Evolutionary conservation across 2,888 invertebrate species (phyloP).

Genomic region (Sphaerophoria rueppellii): DNA sequence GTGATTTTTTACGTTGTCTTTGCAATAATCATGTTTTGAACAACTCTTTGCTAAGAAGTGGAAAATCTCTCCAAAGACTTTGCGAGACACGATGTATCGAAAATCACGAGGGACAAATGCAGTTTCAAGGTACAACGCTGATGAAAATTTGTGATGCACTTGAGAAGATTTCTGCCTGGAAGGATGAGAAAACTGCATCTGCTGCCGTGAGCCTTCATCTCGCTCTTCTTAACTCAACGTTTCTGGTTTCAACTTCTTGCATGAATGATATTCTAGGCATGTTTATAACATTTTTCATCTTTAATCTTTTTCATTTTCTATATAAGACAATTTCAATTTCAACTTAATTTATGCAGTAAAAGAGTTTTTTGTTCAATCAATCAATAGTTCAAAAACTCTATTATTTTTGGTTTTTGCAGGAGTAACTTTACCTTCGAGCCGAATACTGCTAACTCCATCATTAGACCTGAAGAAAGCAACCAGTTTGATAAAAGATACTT

Average conservation of each 20-base stretch:
- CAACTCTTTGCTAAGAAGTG: neutral
- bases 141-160: no score
- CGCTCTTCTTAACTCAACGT: neutral
- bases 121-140: neutral
- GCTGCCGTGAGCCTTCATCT: neutral
- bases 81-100: neutral
- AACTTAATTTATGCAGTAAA: no score
- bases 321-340: neutral
- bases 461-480: neutral
- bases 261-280: neutral
- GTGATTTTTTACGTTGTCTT: neutral
- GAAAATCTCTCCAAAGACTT: neutral
- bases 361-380: no score
- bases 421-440: neutral
- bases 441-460: neutral
- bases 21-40: constrained; percentile 3
- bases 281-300: neutral
- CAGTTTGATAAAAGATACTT: no score
- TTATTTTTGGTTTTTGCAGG: neutral
- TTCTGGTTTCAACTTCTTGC: neutral
- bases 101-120: neutral
- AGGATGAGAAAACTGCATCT: neutral
- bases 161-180: neutral
- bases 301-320: neutral
- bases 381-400: no score